phyloP scores from a whole-genome alignment of 2,113 vertebrate species.

The Epinephelus lanceolatus region DNA sequence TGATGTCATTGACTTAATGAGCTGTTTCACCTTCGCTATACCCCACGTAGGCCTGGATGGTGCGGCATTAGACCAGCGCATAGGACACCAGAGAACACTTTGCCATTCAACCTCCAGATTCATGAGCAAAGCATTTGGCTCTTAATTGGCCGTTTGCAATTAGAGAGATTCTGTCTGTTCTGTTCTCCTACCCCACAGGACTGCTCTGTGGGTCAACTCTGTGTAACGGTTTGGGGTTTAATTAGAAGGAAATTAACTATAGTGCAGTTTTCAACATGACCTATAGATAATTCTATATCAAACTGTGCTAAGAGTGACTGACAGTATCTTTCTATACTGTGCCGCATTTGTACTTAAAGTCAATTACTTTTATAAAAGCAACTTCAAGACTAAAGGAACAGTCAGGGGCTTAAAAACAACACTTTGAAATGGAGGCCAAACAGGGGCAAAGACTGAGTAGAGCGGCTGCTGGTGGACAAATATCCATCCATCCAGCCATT shows the following conservation, averaged over 20 bases:
- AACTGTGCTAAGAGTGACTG: neutral
- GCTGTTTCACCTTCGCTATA: slow-evolving; percentile 61
- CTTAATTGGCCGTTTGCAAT: slow-evolving; percentile 67
- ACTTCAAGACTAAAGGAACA: too few species aligned
- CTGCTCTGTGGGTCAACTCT: slow-evolving; percentile 6
- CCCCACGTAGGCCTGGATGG: slow-evolving; percentile 1
- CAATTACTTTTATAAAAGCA: neutral
- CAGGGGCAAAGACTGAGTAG: neutral
- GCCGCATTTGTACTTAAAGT: neutral
- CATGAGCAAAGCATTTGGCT: slow-evolving; percentile 35
- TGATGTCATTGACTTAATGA: slow-evolving; percentile 72
- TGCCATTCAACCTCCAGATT: slow-evolving; percentile 41
- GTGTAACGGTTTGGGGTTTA: slow-evolving; percentile 27
- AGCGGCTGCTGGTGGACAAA: neutral
- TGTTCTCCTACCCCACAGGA: slow-evolving; percentile 37
- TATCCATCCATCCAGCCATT: too few species aligned
- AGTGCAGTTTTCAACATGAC: slow-evolving; percentile 22
- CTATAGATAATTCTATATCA: slow-evolving; percentile 8
- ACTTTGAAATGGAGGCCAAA: too few species aligned
- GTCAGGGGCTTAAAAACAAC: too few species aligned
- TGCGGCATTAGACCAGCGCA: slow-evolving; percentile 27
- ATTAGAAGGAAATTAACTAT: slow-evolving; percentile 23
- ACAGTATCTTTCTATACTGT: neutral
- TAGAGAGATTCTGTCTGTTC: slow-evolving; percentile 35
- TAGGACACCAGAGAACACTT: slow-evolving; percentile 48